phyloP scores from a whole-genome alignment of 2,888 invertebrate genomes.

The Yponomeuta cagnagella region DNA sequence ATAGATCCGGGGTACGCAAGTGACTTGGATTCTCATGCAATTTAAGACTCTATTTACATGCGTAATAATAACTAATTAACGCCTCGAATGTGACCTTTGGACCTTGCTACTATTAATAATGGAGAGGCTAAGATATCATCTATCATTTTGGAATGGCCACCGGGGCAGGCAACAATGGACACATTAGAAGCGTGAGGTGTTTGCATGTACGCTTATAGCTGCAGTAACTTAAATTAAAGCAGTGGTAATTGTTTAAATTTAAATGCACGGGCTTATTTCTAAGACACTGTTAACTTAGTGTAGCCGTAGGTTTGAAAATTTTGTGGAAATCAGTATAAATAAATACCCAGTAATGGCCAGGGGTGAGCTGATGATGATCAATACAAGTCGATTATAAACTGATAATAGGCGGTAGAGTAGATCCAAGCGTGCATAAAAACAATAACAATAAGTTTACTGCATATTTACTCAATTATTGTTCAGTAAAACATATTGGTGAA shows the following conservation, averaged over 20 bases:
- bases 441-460: too few relatives aligned
- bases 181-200: not conserved
- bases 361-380: too few relatives aligned
- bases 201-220: not conserved
- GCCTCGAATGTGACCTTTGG: slow-evolving; percentile 23
- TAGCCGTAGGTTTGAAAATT: too few relatives aligned
- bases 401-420: too few relatives aligned
- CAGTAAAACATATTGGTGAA: too few relatives aligned
- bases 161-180: slow-evolving; percentile 1
- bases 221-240: not conserved
- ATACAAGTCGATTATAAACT: too few relatives aligned
- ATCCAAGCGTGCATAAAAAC: too few relatives aligned
- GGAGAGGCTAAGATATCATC: slow-evolving; percentile 17
- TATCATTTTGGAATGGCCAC: slow-evolving; percentile 17
- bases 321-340: too few relatives aligned
- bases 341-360: too few relatives aligned
- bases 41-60: slow-evolving; percentile 21
- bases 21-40: slow-evolving; percentile 18
- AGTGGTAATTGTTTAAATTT: not conserved
- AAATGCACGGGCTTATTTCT: too few relatives aligned
- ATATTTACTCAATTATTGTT: too few relatives aligned
- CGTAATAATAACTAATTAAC: slow-evolving; percentile 36
- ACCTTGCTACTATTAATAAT: slow-evolving; percentile 22
- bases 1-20: slow-evolving; percentile 3
- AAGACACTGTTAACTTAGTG: too few relatives aligned